Evolutionary conservation across 2,888 invertebrate species (phyloP), one percentile per base, ranked within the genome.

Genomic region (Torymus aiolomorphi): DNA sequence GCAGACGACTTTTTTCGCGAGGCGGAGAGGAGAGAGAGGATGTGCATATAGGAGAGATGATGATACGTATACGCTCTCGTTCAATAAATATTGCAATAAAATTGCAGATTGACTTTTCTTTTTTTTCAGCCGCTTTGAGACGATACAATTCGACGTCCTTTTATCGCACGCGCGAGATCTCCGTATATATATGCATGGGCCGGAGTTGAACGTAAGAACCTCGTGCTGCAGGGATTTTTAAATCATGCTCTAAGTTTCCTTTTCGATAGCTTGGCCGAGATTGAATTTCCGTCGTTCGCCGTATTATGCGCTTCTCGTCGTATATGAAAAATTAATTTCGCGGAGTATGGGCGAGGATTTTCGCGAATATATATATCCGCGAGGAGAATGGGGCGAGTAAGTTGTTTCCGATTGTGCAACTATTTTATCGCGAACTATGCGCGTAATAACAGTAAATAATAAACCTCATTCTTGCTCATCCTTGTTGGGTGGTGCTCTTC

Each of bases 31-130:
- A 12, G n/a, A 16, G 12, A 14, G 56, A 16, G 5, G 54, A 56
- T 56, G 54, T 14, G 56, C n/a, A 14, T 31, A 18, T 49, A 54
- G 20, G 57, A 14, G 57, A 65, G 56, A 66, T 70, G 12, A 42
- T 31, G 42, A 67, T 67, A 49, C 24, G 67, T 52, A 2, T 2
- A 51, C 31, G 12, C 16, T 8, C 72, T 16, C 56, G 72, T 49
- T 72, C 72, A 51, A 78, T 81, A 76, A 76, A 78, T 81, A 76
- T 81, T 78, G 81, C 76, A 78, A 78, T 81, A 57, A 81, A 76
- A 81, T 81, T 69, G 70, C 66, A 78, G 78, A 78, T 76, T 72
- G 77, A 71, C 71, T 78, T 42, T 42, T 42, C 42, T 54, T 51
- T 70, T 63, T 66, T 73, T 54, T 59, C n/a, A 62, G 12, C 42